Percentiles rank a stretch among this genome's conserved stretches.
Evolutionary conservation across 2,797 vertebrate species (phyloP).

Genomic region (Pristis pectinata): DNA sequence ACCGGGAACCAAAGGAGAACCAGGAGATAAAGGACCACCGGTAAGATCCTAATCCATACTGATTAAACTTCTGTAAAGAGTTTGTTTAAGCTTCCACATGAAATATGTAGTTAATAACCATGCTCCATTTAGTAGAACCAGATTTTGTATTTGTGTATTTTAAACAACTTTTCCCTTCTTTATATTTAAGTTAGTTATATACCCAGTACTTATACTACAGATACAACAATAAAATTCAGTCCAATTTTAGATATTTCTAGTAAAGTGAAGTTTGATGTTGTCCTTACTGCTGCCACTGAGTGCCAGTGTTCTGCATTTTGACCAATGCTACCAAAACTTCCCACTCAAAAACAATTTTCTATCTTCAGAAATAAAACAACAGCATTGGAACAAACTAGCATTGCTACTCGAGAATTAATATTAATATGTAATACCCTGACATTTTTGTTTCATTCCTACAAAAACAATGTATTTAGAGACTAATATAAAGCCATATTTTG

Average conservation of each 20-base stretch:
- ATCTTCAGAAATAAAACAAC: neutral
- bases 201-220: neutral
- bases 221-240: neutral
- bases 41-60: conserved; percentile 60
- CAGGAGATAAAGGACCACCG: conserved; percentile 83
- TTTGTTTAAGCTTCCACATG: neutral
- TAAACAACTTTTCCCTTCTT: neutral
- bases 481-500: neutral
- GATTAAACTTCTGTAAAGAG: neutral
- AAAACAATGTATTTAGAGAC: neutral
- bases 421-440: neutral
- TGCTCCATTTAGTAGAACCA: neutral
- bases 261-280: neutral
- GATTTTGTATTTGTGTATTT: neutral
- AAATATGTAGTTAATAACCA: neutral
- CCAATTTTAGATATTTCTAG: neutral
- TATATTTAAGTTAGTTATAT: neutral
- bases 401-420: neutral
- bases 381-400: neutral
- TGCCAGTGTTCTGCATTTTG: neutral
- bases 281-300: neutral
- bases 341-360: neutral
- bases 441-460: neutral
- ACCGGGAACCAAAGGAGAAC: conserved; percentile 77
- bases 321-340: neutral